phyloP scores from a whole-genome alignment of 2,113 vertebrate species.

The Leptobrachium leishanense region DNA sequence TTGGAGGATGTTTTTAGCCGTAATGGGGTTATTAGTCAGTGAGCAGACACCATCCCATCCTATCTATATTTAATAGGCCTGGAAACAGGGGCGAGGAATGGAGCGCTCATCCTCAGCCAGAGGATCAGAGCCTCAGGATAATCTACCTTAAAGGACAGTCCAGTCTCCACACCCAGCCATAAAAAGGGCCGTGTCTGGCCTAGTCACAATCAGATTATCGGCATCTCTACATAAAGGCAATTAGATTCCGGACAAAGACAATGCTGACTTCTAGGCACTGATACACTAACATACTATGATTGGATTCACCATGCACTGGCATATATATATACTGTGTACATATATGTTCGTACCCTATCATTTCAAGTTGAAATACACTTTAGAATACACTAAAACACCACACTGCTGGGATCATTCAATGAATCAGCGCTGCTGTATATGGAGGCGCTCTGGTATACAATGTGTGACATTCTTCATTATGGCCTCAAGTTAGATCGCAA shows the following conservation, averaged over 20 bases:
- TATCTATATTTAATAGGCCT: neutral
- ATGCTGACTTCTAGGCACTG: constrained; percentile 43
- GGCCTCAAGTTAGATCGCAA: no score
- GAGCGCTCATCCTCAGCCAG: neutral
- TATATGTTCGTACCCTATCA: no score
- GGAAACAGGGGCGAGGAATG: neutral
- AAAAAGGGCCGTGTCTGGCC: constrained; percentile 40
- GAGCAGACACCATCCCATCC: neutral
- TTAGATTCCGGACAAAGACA: constrained; percentile 30
- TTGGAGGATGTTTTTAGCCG: neutral
- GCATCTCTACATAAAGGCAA: constrained; percentile 31
- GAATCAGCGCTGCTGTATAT: no score
- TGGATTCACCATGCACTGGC: no score
- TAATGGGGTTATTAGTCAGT: neutral
- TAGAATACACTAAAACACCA: no score
- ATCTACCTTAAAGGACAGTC: constrained; percentile 43
- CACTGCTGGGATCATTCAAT: no score
- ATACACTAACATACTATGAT: no score
- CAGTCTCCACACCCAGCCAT: constrained; percentile 46
- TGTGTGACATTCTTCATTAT: no score
- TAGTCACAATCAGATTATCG: constrained; percentile 24
- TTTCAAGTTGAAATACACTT: no score
- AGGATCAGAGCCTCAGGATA: constrained; percentile 42
- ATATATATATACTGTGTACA: no score
- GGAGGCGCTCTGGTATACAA: no score